Evolutionary conservation across 2,113 vertebrate genomes (phyloP).

Genomic region (Chionis minor): DNA sequence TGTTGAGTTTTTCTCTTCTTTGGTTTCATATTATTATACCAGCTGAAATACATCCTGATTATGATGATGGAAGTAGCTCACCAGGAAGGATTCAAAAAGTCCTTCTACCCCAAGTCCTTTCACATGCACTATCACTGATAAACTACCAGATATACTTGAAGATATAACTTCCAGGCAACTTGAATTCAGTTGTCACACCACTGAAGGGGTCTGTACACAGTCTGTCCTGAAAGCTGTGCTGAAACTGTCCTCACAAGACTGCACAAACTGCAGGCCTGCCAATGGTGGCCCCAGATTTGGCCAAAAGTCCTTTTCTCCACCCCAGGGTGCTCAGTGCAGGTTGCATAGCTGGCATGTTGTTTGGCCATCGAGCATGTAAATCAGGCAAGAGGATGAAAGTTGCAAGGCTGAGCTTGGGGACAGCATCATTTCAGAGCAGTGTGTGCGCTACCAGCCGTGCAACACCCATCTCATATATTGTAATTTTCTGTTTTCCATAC

Average conservation of each 20-base stretch:
- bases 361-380: fast-evolving
- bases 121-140: not conserved
- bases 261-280: not conserved
- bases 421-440: not conserved
- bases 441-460: not conserved
- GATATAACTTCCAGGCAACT: not conserved
- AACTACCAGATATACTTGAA: not conserved
- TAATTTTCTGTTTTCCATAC: not conserved
- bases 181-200: not conserved
- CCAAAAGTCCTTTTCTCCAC: not conserved
- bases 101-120: not conserved
- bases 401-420: not conserved
- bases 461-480: not conserved
- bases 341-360: not conserved
- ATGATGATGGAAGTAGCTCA: not conserved
- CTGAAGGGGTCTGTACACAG: not conserved
- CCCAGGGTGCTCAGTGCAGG: fast-evolving
- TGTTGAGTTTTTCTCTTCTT: not conserved
- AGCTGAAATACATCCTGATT: not conserved
- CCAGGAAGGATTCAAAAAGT: not conserved
- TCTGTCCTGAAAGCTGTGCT: not conserved
- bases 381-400: not conserved
- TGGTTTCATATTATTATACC: not conserved
- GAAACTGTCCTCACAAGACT: not conserved
- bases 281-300: not conserved